Evolutionary conservation across 2,113 vertebrate genomes (phyloP), one percentile per base, ranked within the genome.

Genomic region (Mustela lutreola): DNA sequence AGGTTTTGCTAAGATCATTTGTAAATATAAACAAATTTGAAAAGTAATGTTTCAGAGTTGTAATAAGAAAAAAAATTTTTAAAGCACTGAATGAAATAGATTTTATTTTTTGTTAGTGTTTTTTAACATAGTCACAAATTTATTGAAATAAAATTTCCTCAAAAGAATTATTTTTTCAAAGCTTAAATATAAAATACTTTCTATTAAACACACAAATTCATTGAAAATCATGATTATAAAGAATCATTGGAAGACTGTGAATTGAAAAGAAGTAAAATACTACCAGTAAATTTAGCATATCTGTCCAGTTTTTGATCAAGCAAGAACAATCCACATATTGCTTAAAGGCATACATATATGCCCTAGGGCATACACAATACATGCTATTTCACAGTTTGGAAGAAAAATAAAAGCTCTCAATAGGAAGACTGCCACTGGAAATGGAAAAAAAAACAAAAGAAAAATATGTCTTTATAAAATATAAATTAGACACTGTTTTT

Each of bases 381-480:
- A 58, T 53, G 9, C 3, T 92, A 71, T 93, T 79, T 97, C 45
- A 96, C 31, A 65, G 15, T 67, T 28, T 92, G 45, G 3, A 95
- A 65, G 63, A 96, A 97, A 96, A 96, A 87, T 80, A 95, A 89
- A 97, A 94, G 45, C 28, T 87, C 18, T 89, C 50, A 53, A 36
- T 80, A 84, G n/a, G 62, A 96, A 84, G 53, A n/a, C 10, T 5
- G 6, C 45, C 76, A 78, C 36, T 62, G 94, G 75, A 42, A 92
- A 97, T 94, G 53, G 31, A 83, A 94, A 76, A 75, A 36, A 39
- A 89, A 92, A 92, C 3, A 45, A 94, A 97, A 78, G 33, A 92
- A 92, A 92, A 95, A 76, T 80, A 95, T 75, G 2, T 14, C 26
- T 97, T 91, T 73, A 95, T 97, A 87, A 97, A 96, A 96, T 82